Base-by-base conservation (phyloP, 2,888 invertebrate genomes). In the Sesia bembeciformis region DNA sequence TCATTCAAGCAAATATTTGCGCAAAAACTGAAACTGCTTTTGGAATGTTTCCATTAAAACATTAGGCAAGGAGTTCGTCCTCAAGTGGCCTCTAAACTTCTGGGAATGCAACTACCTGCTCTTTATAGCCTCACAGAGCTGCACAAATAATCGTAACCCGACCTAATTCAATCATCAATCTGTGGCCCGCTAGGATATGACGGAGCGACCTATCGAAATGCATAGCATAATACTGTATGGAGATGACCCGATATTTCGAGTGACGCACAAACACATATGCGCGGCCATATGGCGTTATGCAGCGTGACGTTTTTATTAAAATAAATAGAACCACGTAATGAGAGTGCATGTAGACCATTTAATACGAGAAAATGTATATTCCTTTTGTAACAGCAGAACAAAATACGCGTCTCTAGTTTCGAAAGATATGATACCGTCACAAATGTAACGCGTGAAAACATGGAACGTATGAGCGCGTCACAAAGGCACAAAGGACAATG, bases 41-140 rank as follows among this genome's bases (percentile, higher is more conserved):
- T 68, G 60, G 67, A 72, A 72, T 64, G 62, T 66, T 67, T 58
- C 71, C 74, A 77, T 78, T 77, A 78, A 73, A 73, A 66, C 64
- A 62, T 67, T 64, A 63, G 65, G 60, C 63, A n/a, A 38, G 7
- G 38, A 38, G 39, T 38, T 50, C 64, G 65, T 60, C 66, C 70
- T 79, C 76, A 67, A 80, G 78, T 74, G 74, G 72, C 69, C 68
- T 75, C 65, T 66, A 8, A 8, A 4, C 63, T 84, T 81, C 83
- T 76, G 74, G 72, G 86, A 85, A 86, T 76, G 73, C 75, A 76
- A 77, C 87, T 88, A 87, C 88, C 88, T 88, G 88, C 79, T 83
- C 79, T 84, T 84, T 81, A 78, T 78, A 77, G 71, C 63, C 71
- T 67, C 67, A 75, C 76, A 79, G n/a, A 23, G 23, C 23, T 23